Evolutionary conservation across 2,888 invertebrate genomes (phyloP).

Genomic region (Dioctria linearis): DNA sequence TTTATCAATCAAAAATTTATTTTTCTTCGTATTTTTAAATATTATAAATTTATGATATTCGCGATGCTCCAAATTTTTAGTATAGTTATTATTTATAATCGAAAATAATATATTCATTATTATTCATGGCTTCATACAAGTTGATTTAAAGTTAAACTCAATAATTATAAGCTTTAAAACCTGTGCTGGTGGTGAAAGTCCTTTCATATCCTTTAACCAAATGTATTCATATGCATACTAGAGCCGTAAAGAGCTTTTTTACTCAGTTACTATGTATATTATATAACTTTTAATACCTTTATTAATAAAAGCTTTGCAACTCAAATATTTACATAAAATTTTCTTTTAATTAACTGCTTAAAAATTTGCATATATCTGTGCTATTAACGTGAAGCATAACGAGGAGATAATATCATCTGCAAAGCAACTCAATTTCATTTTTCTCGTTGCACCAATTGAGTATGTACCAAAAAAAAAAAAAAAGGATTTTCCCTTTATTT

Average conservation of each 20-base stretch:
- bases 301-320: slow-evolving; percentile 54
- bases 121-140: slow-evolving; percentile 19
- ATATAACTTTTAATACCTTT: slow-evolving; percentile 39
- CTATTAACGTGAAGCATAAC: slow-evolving; percentile 14
- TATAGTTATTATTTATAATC: too few relatives aligned
- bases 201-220: background rate
- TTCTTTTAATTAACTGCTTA: slow-evolving; percentile 54
- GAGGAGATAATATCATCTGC: background rate
- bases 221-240: too few relatives aligned
- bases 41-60: too few relatives aligned
- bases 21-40: too few relatives aligned
- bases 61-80: too few relatives aligned
- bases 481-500: background rate
- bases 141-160: slow-evolving; percentile 24
- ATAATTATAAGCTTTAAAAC: slow-evolving; percentile 28
- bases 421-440: background rate
- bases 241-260: too few relatives aligned
- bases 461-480: background rate
- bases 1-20: too few relatives aligned
- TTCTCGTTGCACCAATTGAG: background rate
- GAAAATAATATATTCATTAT: background rate
- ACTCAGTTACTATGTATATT: background rate
- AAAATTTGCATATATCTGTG: slow-evolving; percentile 52
- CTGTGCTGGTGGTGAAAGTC: background rate
- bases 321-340: slow-evolving; percentile 54